phyloP scores from a whole-genome alignment of 1,140 invertebrate genomes.

The Lepeophtheirus salmonis region DNA sequence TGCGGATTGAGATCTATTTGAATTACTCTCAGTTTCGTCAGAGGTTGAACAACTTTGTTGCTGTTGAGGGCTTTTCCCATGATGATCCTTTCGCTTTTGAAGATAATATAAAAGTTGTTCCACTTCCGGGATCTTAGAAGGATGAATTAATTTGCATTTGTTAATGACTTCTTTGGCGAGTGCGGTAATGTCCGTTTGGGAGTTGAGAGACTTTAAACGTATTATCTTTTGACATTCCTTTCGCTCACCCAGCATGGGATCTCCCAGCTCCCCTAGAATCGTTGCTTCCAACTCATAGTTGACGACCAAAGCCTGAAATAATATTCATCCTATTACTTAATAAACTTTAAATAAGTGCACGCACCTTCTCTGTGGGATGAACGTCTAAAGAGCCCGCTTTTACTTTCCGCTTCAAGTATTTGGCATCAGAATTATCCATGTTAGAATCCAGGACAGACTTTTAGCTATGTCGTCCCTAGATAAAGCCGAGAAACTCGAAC shows the following conservation, averaged over 20 bases:
- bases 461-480: too few relatives aligned
- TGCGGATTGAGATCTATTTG: slow-evolving; percentile 22
- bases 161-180: slow-evolving; percentile 68
- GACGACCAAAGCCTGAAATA: background rate
- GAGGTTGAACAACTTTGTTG: background rate
- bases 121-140: slow-evolving; percentile 59
- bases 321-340: too few relatives aligned
- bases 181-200: slow-evolving; percentile 52
- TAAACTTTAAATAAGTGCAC: slow-evolving; percentile 84
- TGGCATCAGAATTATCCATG: slow-evolving; percentile 14
- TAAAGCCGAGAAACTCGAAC: too few relatives aligned
- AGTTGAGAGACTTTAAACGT: slow-evolving; percentile 57
- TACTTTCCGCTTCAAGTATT: slow-evolving; percentile 25
- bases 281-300: slow-evolving; percentile 40
- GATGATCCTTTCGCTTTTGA: slow-evolving; percentile 46
- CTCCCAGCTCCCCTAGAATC: slow-evolving; percentile 57
- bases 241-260: slow-evolving; percentile 62
- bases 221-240: slow-evolving; percentile 70
- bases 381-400: slow-evolving; percentile 66
- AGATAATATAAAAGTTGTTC: slow-evolving; percentile 81
- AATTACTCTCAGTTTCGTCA: slow-evolving; percentile 16
- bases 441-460: too few relatives aligned
- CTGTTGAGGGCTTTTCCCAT: background rate
- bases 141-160: slow-evolving; percentile 70
- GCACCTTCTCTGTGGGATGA: slow-evolving; percentile 67